A percentile compares a stretch with the other conserved stretches of the same genome.
Conservation (phyloP, 2,113 vertebrate genomes). For the Dunckerocampus dactyliophorus region DNA sequence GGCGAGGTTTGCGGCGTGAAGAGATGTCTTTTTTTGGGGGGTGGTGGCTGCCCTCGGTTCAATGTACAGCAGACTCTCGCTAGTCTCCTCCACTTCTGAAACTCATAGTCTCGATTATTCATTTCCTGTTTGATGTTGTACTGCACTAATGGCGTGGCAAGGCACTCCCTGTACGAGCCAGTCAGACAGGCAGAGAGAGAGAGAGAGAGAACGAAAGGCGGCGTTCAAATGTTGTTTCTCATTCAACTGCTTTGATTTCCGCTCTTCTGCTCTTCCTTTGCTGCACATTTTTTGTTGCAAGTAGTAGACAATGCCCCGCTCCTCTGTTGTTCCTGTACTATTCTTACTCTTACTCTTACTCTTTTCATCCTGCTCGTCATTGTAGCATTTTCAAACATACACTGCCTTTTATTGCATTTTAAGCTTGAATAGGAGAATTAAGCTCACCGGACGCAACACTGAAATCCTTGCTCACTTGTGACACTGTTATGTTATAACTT, state of each 20-base stretch:
- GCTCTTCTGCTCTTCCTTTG: conserved; percentile 36
- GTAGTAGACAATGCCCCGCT: no score
- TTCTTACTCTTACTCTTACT: no score
- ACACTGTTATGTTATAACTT: no score
- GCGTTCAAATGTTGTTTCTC: conserved; percentile 58
- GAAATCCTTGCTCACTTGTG: no score
- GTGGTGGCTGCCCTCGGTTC: conserved; percentile 33
- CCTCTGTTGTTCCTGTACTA: no score
- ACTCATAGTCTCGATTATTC: conserved; percentile 74
- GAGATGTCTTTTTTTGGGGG: conserved; percentile 29
- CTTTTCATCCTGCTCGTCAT: no score
- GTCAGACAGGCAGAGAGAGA: conserved; percentile 30
- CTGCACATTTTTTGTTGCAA: not conserved
- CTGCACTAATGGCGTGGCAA: conserved; percentile 69
- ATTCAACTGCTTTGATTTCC: conserved; percentile 60
- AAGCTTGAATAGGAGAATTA: no score
- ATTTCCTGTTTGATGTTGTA: conserved; percentile 72
- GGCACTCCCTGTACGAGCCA: conserved; percentile 60
- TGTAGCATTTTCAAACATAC: no score
- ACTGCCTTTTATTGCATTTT: no score
- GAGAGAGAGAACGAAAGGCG: conserved; percentile 40
- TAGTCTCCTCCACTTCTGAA: conserved; percentile 59
- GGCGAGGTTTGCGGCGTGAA: not conserved
- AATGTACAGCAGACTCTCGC: conserved; percentile 64
- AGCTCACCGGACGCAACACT: no score